Conservation (phyloP, 2,113 vertebrate species). For the Cichladusa arquata region DNA sequence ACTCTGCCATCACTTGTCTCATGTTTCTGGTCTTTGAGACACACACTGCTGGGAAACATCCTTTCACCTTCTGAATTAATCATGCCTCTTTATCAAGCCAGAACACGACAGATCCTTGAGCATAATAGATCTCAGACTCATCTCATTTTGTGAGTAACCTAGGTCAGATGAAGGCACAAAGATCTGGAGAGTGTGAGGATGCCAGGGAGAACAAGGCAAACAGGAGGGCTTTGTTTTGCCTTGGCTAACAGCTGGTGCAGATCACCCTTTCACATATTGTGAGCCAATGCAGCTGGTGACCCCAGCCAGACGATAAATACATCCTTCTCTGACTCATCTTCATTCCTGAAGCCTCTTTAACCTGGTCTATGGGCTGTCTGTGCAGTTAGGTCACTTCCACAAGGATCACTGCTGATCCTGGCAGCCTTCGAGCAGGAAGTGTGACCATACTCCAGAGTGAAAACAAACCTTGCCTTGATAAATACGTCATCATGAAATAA, state of each 20-base stretch:
- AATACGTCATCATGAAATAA: background rate
- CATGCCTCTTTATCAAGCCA: background rate
- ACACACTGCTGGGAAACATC: background rate
- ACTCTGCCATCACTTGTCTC: background rate
- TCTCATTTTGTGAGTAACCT: background rate
- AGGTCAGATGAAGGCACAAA: background rate
- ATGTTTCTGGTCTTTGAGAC: background rate
- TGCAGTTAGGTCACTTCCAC: background rate
- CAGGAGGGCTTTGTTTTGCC: background rate
- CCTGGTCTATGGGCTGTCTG: background rate
- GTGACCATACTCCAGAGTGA: background rate
- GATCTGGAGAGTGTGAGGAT: accelerated
- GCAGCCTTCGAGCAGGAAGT: background rate
- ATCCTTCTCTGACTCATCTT: background rate
- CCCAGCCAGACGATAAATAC: background rate
- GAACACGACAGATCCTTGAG: background rate
- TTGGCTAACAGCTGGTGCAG: background rate
- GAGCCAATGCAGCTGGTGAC: background rate
- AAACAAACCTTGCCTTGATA: background rate
- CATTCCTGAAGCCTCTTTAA: background rate
- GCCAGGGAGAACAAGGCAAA: background rate
- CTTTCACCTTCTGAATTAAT: background rate
- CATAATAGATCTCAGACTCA: background rate
- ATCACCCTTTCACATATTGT: background rate
- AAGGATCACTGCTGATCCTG: background rate